Base-by-base conservation (phyloP, 2,888 invertebrate species). In the Leptopilina myrica region DNA sequence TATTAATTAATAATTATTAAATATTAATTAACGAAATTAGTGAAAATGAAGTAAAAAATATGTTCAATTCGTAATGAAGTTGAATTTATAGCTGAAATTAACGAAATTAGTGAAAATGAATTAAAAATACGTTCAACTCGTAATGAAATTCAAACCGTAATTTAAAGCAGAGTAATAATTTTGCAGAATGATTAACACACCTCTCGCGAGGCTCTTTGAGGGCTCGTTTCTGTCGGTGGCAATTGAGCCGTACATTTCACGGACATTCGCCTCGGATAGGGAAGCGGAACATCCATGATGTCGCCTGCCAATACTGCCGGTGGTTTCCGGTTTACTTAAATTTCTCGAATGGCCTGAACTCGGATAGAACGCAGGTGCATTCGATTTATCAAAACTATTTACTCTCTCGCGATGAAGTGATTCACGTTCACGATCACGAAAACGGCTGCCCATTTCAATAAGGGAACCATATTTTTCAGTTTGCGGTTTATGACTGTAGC, bases 131-230 rank as follows among this genome's bases (percentile, higher is more conserved):
- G 8, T 43, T 43, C 8, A 43, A 43, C 7, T 0, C 1, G 7
- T 43, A 43, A 43, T 43, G 3, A 43, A 43, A 43, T 43, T 8
- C 5, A 43, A 20, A 20, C 20, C 20, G 20, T 20, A 20, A 8
- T 43, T 43, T 1, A 8, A 7, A 43, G 8, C 8, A 43, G 6
- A 43, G 43, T 8, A 43, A 8, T 43, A 8, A 8, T 43, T 43
- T 43, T 43, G 3, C 43, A n/a, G 9, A 62, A 7, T 62, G 33
- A 33, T 33, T 33, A 4, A 33, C 62, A 8, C 89, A 82, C 85
- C 89, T 86, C 91, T 89, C 69, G 87, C 90, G 76, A 89, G 88
- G 86, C 87, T 92, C 84, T 93, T 92, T 40, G 92, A 89, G 86
- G 91, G 86, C 26, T 90, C 90, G 49, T 84, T 87, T 75, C 89